Evolutionary conservation across 2,888 invertebrate species (phyloP), one percentile per base, ranked within the genome.

Genomic region (Pilophorus perplexus): DNA sequence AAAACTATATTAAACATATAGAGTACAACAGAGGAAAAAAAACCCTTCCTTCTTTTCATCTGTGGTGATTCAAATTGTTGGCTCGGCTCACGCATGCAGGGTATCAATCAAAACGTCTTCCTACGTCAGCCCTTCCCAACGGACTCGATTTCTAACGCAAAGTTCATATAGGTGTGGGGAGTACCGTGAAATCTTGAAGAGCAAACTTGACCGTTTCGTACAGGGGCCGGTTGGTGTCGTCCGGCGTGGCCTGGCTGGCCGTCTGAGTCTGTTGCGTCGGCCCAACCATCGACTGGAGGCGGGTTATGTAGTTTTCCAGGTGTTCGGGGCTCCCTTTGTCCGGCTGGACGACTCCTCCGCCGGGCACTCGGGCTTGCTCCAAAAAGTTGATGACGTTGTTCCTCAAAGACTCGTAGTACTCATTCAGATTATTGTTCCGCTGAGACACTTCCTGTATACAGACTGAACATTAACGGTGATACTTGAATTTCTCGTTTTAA

Each of bases 161-260:
- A 50, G 67, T 64, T 70, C 70, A 72, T 38, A 72, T 72, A 10
- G 92, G 90, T 72, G 91, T 92, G 25, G 92, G 90, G 75, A 93
- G 83, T 71, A 93, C 88, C 73, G 91, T 90, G 77, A 91, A 93
- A 80, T 94, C 93, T 78, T 93, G 93, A 72, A 94, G 84, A 72
- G 91, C 91, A 75, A 90, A 89, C 80, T 92, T 92, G 67, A 94
- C 92, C 38, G 91, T 89, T 76, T 91, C 91, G 79, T 93, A 93
- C 69, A 93, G 84, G 25, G 92, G 90, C 69, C 90, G 84, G 77
- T 90, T 89, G 67, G 74, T 74, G 73, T 89, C 88, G 74, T 90
- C 72, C 12, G 27, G n/a, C 64, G 67, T 60, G 62, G 64, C 52
- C 37, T 55, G 67, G 23, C 64, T 64, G 14, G 37, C 68, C 25